Percentiles rank a stretch among this genome's conserved stretches.
Conservation (phyloP, 1,140 invertebrate species). For the Polyergus mexicanus region DNA sequence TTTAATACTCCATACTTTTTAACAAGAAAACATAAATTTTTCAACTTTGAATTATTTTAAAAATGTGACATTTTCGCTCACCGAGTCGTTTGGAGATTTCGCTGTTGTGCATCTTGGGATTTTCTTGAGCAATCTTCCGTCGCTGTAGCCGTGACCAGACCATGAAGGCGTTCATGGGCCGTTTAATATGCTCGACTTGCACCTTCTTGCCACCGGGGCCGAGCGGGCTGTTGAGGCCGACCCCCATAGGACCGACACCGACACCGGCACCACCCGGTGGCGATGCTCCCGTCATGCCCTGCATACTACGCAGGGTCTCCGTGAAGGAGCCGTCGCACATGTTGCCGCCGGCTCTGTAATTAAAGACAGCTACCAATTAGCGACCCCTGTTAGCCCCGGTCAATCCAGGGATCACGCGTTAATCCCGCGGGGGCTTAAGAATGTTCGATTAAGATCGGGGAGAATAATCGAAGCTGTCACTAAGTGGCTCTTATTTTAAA, state of each 20-base stretch:
- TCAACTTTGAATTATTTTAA: too few relatives aligned
- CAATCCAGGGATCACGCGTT: background rate
- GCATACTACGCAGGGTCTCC: constrained; percentile 83
- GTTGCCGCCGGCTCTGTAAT: constrained; percentile 86
- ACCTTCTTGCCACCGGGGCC: constrained; percentile 82
- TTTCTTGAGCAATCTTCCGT: constrained; percentile 97
- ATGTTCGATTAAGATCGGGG: background rate
- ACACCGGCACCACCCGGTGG: constrained; percentile 81
- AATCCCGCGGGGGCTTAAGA: background rate
- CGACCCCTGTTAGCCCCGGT: background rate
- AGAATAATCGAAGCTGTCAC: background rate
- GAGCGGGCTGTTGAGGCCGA: constrained; percentile 80
- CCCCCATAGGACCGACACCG: constrained; percentile 82
- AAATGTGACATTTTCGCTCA: constrained; percentile 84
- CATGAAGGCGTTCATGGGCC: constrained; percentile 91
- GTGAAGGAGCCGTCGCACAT: constrained; percentile 86
- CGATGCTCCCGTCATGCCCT: constrained; percentile 83
- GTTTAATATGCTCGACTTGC: constrained; percentile 88
- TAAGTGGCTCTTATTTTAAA: background rate
- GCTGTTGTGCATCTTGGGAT: constrained; percentile 99
- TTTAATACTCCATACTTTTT: too few relatives aligned
- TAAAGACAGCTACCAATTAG: constrained; percentile 69
- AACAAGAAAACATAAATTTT: too few relatives aligned
- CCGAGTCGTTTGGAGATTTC: constrained; percentile 98
- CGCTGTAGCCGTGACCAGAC: constrained; percentile 95